A percentile compares a stretch with the other conserved stretches of the same genome.
These are phyloP conservation scores for Erpornis zantholeuca DNA, from an alignment of 2,113 vertebrate genomes.

Conservation along the genomic window DNA sequence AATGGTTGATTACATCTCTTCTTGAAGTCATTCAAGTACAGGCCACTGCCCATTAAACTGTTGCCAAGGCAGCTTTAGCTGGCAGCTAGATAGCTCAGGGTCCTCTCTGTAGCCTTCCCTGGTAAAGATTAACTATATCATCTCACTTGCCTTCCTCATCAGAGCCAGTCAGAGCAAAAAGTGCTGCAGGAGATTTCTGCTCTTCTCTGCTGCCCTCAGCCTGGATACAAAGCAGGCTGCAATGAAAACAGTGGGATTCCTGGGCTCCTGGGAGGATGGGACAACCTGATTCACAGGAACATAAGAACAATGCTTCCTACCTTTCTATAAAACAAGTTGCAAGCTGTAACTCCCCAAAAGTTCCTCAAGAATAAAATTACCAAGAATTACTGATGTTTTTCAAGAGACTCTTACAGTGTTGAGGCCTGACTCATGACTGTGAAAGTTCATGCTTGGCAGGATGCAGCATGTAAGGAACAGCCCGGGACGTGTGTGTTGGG, in stretches of 20 bases:
- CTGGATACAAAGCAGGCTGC: neutral
- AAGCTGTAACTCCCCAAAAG: neutral
- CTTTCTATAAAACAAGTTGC: neutral
- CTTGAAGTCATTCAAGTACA: conserved; percentile 19
- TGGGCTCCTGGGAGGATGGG: neutral
- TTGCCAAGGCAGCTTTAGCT: neutral
- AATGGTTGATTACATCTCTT: conserved; percentile 25
- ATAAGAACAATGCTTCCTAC: neutral
- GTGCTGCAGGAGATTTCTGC: neutral
- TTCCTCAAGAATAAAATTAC: neutral
- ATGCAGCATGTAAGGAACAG: neutral
- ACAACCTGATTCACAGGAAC: neutral
- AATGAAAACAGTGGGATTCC: neutral
- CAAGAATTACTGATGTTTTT: neutral
- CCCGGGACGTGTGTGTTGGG: neutral
- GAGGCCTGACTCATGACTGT: neutral
- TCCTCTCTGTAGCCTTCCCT: neutral
- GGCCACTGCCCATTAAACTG: neutral
- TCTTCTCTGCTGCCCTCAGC: neutral
- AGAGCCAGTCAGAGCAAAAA: neutral
- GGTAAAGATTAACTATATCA: neutral
- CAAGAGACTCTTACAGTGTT: neutral
- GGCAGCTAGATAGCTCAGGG: neutral
- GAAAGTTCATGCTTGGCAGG: neutral
- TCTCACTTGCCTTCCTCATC: neutral